Base-by-base conservation (phyloP, 2,888 invertebrate genomes). In the Periphyllus acericola region DNA sequence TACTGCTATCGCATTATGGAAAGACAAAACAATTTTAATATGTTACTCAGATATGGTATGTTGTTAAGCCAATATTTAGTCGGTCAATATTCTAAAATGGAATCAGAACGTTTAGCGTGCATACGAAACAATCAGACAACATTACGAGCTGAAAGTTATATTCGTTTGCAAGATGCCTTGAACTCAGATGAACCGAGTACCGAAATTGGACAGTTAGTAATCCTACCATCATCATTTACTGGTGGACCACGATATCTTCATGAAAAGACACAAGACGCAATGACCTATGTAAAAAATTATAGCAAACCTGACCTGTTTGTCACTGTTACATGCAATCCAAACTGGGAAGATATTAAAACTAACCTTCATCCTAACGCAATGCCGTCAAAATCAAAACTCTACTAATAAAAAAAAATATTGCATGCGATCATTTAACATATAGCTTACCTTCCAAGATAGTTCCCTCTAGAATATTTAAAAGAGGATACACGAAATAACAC, bases 201-300 rank as follows among this genome's bases (percentile, higher is more conserved):
- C 52, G 66, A 89, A 32, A 29, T 90, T n/a, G 90, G 90, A 19
- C 88, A 89, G 89, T 81, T 89, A 68, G 89, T 90, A 25, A 90
- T 91, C 83, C 88, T 91, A 19, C 91, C 91, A 84, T 90, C 90
- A 52, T 85, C 90, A n/a, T 91, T 89, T 76, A 90, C 89, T 14
- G 91, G 91, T 29, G 90, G 91, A 29, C 91, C 91, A 88, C 89
- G 92, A 32, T 90, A 91, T 89, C 91, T 92, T 91, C 91, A 91
- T 85, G 91, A 92, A 90, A 89, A 90, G 66, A 90, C 90, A 14
- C 91, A 91, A 90, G 91, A 92, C 90, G 91, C 91, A 6, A 90
- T 91, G 90, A 89, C 91, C 9, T 91, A 91, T 88, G 91, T 92
- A 8, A 74, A 90, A 32, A 89, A 90, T 72, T 91, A 90, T 90